A percentile compares a stretch with the other conserved stretches of the same genome.
phyloP scores from a whole-genome alignment of 1,140 invertebrate genomes.

The Mercenaria mercenaria region DNA sequence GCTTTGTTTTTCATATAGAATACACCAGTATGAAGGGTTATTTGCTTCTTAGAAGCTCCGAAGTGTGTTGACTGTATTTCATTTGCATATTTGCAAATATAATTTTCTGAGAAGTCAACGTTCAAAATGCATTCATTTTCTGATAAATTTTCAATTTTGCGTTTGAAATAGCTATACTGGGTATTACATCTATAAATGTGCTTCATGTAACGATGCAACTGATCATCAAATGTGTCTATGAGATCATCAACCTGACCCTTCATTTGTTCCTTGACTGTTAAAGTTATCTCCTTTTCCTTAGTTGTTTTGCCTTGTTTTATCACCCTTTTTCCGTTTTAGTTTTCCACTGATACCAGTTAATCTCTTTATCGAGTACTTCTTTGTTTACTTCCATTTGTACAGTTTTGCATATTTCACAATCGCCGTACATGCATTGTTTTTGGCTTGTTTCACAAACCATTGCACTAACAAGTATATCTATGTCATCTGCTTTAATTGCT shows the following conservation, averaged over 20 bases:
- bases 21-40: conserved; percentile 37
- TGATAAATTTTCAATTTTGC: neutral
- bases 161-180: neutral
- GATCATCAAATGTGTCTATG: neutral
- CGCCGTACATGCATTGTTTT: conserved; percentile 63
- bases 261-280: conserved; percentile 19
- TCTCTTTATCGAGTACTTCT: neutral
- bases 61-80: conserved; percentile 56
- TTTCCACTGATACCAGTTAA: conserved; percentile 53
- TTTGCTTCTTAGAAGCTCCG: conserved; percentile 51
- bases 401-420: conserved; percentile 58
- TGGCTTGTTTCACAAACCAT: conserved; percentile 35
- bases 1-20: neutral
- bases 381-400: conserved; percentile 8
- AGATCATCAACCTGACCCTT: conserved; percentile 1
- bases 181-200: neutral
- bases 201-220: neutral
- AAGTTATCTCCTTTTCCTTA: conserved; percentile 6
- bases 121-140: conserved; percentile 43
- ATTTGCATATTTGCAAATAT: conserved; percentile 4
- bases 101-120: conserved; percentile 57
- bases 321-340: conserved; percentile 18
- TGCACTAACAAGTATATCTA: neutral
- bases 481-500: conserved; percentile 9
- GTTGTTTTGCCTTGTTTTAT: conserved; percentile 30